Base-by-base conservation (phyloP, 2,113 vertebrate species). In the Boleophthalmus pectinirostris region DNA sequence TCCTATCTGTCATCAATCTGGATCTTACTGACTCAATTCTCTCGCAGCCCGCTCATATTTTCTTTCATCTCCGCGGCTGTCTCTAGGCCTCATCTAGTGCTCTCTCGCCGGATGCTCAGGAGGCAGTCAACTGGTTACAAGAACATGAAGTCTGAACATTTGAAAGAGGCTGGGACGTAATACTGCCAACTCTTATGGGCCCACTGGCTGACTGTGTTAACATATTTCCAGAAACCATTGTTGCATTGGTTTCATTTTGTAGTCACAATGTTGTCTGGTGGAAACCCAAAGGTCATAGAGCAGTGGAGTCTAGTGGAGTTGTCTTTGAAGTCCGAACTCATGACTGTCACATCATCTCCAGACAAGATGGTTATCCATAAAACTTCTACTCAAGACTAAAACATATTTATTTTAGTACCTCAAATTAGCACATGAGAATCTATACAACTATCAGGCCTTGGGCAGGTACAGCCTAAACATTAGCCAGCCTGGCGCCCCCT, bases 1-100 rank as follows among this genome's bases (percentile, higher is more conserved):
- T 88, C 81, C 84, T 86, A 85, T 88, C 87, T 82, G 86, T 90
- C 85, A 90, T 90, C 88, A 84, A 91, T 91, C 90, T 90, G 79
- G 78, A 85, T 89, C 87, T 83, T 82, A 87, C 80, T 47, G 83
- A 87, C 88, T 90, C 82, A 80, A 83, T 88, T 84, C 85, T 91
- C 77, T 75, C 86, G 83, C 70, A 85, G 75, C 80, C 82, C 65
- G 78, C 81, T 91, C 85, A 85, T 88, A 86, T 87, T 88, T 90
- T 87, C 86, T 90, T 87, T 88, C 82, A 85, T 90, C 87, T 89
- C 73, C 71, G 74, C 77, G 78, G 78, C 78, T 73, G 81, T 82
- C 82, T 86, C 82, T 74, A 20, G 18, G 68, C 74, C 82, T 87
- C 86, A 72, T 86, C 85, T 80, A 56, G 73, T 66, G 76, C 77